Conservation (phyloP, 2,113 vertebrate genomes). For the Carettochelys insculpta region DNA sequence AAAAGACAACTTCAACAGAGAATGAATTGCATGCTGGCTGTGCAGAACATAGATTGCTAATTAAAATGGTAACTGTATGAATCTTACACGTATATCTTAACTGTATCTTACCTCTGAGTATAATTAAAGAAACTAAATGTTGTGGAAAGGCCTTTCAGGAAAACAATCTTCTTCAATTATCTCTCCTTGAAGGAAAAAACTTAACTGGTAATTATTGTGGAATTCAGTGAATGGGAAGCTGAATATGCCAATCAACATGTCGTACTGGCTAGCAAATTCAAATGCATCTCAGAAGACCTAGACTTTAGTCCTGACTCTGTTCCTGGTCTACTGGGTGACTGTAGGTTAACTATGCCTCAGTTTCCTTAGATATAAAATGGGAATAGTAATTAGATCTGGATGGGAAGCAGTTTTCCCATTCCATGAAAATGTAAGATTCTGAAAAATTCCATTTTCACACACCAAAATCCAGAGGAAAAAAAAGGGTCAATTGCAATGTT, state of each 20-base stretch:
- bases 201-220: not conserved
- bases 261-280: not conserved
- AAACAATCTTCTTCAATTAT: not conserved
- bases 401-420: not conserved
- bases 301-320: not conserved
- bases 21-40: not conserved
- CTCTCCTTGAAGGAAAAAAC: not conserved
- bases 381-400: not conserved
- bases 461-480: not conserved
- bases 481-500: not conserved
- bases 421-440: not conserved
- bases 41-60: not conserved
- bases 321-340: not conserved
- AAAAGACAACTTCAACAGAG: not conserved
- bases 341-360: not conserved
- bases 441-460: not conserved
- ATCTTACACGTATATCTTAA: not conserved
- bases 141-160: not conserved
- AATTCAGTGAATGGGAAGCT: not conserved
- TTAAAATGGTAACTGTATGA: not conserved
- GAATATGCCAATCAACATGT: not conserved
- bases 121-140: not conserved
- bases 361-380: not conserved
- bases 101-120: not conserved
- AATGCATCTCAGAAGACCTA: not conserved